Base-by-base conservation (phyloP, 1,140 invertebrate species). In the Coboldia fuscipes region DNA sequence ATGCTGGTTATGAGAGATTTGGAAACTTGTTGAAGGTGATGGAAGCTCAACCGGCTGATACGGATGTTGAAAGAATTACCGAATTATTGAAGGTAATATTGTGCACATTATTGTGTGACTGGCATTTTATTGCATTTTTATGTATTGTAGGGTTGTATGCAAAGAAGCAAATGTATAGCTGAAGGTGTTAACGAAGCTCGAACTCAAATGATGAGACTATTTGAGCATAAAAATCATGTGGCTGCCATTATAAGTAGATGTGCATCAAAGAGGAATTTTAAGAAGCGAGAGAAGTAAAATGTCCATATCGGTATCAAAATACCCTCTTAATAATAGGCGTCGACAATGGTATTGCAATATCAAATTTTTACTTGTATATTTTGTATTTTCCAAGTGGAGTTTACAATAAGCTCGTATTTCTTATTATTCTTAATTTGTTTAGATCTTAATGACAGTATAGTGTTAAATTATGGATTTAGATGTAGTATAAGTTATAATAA, bases 161-260 rank as follows among this genome's bases (percentile, higher is more conserved):
- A 97, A 58, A 66, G 90, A 30, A 88, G 85, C 52, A 85, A 79
- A 63, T 75, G 93, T 28, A 81, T 93, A 22, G 77, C 77, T 34
- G 89, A 94, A 55, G 86, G 89, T 38, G 76, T 94, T 52, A 64
- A 68, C 42, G 90, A 94, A 56, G 78, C 85, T 0, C 75, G 78
- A 42, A 66, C 68, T 26, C 79, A 88, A 50, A 72, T 94, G 29
- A 70, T 85, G 45, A 78, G 84, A 48, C 76, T 96, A 37, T 82
- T 93, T 48, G 81, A 90, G 42, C 88, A 94, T 51, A 85, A 89
- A 53, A 66, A 68, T 21, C 74, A 79, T 44, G 81, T 93, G 17
- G 70, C 72, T 10, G 84, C 92, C 45, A 86, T 94, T 45, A 69
- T 96, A 19, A 78, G 72, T 41, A 73, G 85, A 37, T 85, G 84